Base-by-base conservation (phyloP, 2,888 invertebrate genomes). In the Drosophila meridionalis region DNA sequence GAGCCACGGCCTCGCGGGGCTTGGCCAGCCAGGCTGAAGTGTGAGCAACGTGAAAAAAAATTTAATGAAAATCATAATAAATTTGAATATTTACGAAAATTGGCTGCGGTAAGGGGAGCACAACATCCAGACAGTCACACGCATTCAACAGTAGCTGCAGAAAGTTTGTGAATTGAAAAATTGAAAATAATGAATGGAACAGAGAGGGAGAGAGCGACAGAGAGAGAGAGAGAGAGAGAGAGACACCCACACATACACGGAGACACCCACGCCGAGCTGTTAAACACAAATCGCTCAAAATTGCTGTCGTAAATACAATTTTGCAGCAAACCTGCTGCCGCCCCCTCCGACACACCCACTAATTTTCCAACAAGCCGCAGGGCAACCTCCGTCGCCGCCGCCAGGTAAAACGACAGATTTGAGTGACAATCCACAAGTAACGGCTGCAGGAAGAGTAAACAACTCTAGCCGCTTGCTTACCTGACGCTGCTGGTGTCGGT, bases 51-150 rank as follows among this genome's bases (percentile, higher is more conserved):
- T 26, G 72, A 75, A 78, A 84, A 84, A 81, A 84, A 87, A 87
- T 84, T 84, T 76, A 85, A 87, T 76, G 83, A 78, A 87, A 87
- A 87, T 85, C 83, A 80, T 78, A 85, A 89, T 85, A 87, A 89
- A 87, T 87, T 87, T 83, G 80, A 89, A 84, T 89, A 87, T 85
- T 75, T 77, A 82, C 75, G 72, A 82, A 85, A 87, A 89, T 87
- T 87, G 87, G 73, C 76, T 72, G 14, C 11, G 52, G 52, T 66
- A 36, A 45, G 52, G 55, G 60, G 20, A 28, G 36, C 8, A 3
- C 38, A 53, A 9, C 43, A 50, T 45, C 34, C 59, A 59, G 38
- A 42, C 61, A 42, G n/a, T 6, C 42, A 32, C 34, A 43, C 30
- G 36, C 40, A 42, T 50, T 48, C 42, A 50, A 53, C 62, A 50